Percentiles rank a stretch among this genome's conserved stretches.
phyloP scores from a whole-genome alignment of 2,797 vertebrate genomes.

The Rhincodon typus region DNA sequence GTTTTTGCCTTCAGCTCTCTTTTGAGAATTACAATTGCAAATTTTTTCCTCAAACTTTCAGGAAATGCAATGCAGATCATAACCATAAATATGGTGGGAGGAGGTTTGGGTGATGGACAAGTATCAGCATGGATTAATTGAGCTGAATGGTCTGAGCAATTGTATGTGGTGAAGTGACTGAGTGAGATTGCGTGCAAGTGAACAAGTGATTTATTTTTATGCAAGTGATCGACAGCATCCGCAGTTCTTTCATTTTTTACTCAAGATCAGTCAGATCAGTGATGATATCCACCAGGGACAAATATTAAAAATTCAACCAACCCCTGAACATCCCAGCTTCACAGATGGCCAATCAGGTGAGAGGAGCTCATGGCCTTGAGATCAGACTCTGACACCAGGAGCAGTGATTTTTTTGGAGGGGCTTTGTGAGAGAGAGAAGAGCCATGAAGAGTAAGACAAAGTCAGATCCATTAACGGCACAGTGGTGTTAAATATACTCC shows the following conservation, averaged over 20 bases:
- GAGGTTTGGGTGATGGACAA: background rate
- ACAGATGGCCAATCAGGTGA: background rate
- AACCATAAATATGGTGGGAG: background rate
- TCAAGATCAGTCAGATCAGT: too few species aligned
- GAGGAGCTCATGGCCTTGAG: background rate
- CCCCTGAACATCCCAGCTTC: too few species aligned
- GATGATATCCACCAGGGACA: too few species aligned
- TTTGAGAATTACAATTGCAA: background rate
- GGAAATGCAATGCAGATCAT: background rate
- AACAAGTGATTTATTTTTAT: too few species aligned
- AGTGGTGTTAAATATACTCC: too few species aligned
- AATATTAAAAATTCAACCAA: too few species aligned
- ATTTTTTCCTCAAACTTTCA: background rate
- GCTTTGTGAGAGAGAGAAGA: background rate
- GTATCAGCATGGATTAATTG: background rate
- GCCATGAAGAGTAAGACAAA: background rate
- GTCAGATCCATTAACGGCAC: background rate
- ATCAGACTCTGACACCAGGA: background rate
- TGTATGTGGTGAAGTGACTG: too few species aligned
- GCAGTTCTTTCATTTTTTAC: too few species aligned
- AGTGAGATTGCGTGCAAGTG: background rate
- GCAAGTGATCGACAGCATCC: too few species aligned
- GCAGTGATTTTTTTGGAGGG: background rate
- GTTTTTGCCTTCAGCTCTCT: background rate
- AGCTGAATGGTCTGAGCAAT: background rate